These are phyloP conservation scores for Ctenosaura bakeri DNA, from an alignment of 2,797 vertebrate species.

Conservation along the genomic window DNA sequence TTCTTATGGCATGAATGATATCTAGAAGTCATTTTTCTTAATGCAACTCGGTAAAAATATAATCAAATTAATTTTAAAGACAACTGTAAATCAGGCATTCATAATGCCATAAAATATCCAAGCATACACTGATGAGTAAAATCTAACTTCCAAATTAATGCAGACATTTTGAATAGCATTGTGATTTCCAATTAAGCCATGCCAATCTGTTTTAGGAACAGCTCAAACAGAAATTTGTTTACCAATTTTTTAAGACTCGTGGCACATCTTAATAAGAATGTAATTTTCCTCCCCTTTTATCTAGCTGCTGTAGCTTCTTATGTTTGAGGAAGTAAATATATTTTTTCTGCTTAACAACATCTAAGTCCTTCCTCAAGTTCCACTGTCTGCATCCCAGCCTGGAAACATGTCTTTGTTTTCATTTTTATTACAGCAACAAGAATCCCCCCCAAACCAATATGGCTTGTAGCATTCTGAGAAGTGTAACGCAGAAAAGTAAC, in stretches of 20 bases:
- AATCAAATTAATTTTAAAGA: slow-evolving; percentile 57
- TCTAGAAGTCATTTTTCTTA: slow-evolving; percentile 32
- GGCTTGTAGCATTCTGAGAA: not conserved
- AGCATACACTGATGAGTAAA: slow-evolving; percentile 47
- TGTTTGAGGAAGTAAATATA: slow-evolving; percentile 28
- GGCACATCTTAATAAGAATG: slow-evolving; percentile 21
- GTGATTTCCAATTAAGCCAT: slow-evolving; percentile 57
- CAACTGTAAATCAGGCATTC: slow-evolving; percentile 62
- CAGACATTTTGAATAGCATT: slow-evolving; percentile 50
- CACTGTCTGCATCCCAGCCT: not conserved
- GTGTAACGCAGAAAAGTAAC: not conserved
- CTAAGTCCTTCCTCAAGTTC: not conserved
- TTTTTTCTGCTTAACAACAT: not conserved
- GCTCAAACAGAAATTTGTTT: slow-evolving; percentile 36
- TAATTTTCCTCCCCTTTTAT: slow-evolving; percentile 42
- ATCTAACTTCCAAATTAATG: slow-evolving; percentile 62
- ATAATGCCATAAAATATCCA: slow-evolving; percentile 58
- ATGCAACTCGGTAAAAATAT: slow-evolving; percentile 40
- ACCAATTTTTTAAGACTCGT: slow-evolving; percentile 37
- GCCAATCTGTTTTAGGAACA: slow-evolving; percentile 51
- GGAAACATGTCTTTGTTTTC: not conserved
- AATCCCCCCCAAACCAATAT: not conserved
- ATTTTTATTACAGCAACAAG: not conserved
- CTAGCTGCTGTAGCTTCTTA: slow-evolving; percentile 42
- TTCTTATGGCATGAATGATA: slow-evolving; percentile 18